Conservation (phyloP, 2,888 invertebrate genomes). For the Kryphioiulus occultus region DNA sequence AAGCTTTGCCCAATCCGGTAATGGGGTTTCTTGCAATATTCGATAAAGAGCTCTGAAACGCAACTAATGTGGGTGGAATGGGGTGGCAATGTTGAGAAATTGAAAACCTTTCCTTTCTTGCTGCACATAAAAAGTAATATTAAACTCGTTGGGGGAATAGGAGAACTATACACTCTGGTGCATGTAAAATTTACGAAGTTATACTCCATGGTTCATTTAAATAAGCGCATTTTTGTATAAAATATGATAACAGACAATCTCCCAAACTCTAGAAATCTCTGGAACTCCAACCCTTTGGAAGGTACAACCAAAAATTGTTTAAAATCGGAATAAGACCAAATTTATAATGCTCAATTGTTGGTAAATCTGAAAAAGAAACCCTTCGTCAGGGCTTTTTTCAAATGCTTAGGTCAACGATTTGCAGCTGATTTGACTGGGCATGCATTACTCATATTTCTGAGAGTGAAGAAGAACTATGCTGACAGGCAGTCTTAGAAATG, state of each 20-base stretch:
- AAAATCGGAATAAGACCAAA: not conserved
- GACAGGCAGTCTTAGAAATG: not conserved
- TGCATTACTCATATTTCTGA: not conserved
- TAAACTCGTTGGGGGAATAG: not conserved
- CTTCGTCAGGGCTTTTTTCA: not conserved
- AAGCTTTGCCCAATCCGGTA: too few species aligned
- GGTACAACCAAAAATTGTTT: not conserved
- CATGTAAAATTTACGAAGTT: not conserved
- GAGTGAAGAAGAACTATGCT: not conserved
- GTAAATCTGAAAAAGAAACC: not conserved
- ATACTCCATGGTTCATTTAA: not conserved
- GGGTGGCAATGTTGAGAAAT: not conserved
- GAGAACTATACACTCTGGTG: not conserved
- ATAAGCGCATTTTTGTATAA: not conserved
- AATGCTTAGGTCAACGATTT: conserved; percentile 6
- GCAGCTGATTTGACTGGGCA: not conserved
- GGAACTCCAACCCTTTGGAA: not conserved
- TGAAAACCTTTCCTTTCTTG: not conserved
- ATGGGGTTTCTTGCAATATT: too few species aligned
- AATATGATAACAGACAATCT: not conserved
- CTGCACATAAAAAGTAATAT: not conserved
- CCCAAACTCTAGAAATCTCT: not conserved
- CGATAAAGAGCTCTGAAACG: too few species aligned
- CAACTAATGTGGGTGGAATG: too few species aligned
- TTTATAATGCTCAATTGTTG: not conserved